Conservation (phyloP, 1,140 invertebrate species). For the Oedothorax gibbosus region DNA sequence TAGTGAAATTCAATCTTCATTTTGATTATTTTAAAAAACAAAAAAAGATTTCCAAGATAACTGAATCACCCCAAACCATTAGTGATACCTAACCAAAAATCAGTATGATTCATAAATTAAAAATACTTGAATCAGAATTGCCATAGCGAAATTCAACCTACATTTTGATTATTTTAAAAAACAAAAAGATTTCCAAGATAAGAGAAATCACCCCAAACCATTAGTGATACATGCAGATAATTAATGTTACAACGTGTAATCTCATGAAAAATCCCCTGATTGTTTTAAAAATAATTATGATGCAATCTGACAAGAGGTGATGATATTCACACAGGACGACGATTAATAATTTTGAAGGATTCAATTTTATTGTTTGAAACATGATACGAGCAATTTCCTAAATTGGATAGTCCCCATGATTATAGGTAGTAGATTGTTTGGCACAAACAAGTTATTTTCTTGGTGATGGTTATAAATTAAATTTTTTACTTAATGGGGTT, state of each 20-base stretch:
- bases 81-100: too few species aligned
- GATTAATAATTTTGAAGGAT: slow-evolving; percentile 16
- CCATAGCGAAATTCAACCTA: not conserved
- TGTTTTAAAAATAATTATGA: slow-evolving; percentile 11
- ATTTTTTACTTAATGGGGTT: too few species aligned
- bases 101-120: not conserved
- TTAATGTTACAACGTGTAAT: not conserved
- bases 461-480: not conserved
- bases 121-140: not conserved
- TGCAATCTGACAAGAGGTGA: slow-evolving; percentile 3
- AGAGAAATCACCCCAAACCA: not conserved
- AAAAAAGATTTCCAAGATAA: not conserved
- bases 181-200: not conserved
- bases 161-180: not conserved
- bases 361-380: slow-evolving; percentile 44
- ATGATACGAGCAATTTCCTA: slow-evolving; percentile 18
- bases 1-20: not conserved
- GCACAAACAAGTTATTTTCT: not conserved
- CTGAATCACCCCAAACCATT: not conserved
- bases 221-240: not conserved
- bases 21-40: not conserved
- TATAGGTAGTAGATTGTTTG: not conserved
- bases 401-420: not conserved
- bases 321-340: slow-evolving; percentile 26
- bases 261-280: not conserved